Evolutionary conservation across 2,888 invertebrate species (phyloP), one percentile per base, ranked within the genome.

Genomic region (Ptychoptera albimana): DNA sequence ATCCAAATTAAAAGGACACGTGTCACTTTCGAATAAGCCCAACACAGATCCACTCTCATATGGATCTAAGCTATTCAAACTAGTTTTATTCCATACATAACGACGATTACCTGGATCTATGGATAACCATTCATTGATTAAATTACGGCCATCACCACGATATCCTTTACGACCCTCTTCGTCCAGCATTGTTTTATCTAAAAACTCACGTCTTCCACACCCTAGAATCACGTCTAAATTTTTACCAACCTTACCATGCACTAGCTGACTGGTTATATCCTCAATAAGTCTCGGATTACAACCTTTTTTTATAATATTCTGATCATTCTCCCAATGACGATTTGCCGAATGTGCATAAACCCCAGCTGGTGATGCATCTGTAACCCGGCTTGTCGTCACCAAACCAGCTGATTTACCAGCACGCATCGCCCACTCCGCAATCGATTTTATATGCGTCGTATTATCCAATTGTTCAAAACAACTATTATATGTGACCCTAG

Each of bases 331-430:
- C 84, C 84, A 86, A 37, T 74, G 67, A 8, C 85, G 68, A 46
- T 79, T 72, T 0, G 82, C 76, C 0, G 73, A 71, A 48, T 76
- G 74, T 0, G 76, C 74, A 53, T 73, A 77, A 53, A 73, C 66
- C 0, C 74, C 77, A 0, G 79, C 77, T 0, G 85, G 85, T 0
- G 82, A 78, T 0, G 85, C 87, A 55, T 86, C 83, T 0, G 86
- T 86, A 1, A 87, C 74, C 34, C 84, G 64, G 0, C 84, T 82
- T 0, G 82, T 85, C 1, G 87, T 88, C 1, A 86, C 82, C 8
- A 80, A 59, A 8, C 75, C 75, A 8, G 77, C 75, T 30, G 67
- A 67, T 54, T 77, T 80, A 2, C 74, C 74, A 10, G 69, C 71
- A 39, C 64, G 66, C 60, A 83, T 79, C 0, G 84, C 82, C 77